These are phyloP conservation scores for Sebastes hubbsi DNA, from an alignment of 2,797 vertebrate genomes.

Conservation along the genomic window DNA sequence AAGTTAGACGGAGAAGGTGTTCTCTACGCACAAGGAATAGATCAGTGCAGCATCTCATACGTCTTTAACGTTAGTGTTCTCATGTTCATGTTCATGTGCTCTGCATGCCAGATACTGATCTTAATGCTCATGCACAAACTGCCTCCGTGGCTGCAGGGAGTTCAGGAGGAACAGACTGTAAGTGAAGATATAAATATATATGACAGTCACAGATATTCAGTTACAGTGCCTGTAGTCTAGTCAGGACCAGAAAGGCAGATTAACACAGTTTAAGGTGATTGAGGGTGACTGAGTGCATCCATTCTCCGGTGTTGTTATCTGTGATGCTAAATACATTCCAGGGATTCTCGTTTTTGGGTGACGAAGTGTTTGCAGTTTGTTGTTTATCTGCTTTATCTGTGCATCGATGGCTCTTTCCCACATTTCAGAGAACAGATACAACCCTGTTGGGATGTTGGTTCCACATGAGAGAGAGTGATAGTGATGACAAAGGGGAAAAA, in stretches of 20 bases:
- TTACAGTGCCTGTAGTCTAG: background rate
- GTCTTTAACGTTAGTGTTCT: background rate
- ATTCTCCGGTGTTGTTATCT: background rate
- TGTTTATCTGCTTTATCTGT: background rate
- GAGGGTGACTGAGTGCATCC: background rate
- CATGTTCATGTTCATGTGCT: background rate
- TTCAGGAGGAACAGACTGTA: background rate
- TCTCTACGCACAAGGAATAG: background rate
- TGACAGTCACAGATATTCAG: background rate
- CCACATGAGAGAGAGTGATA: background rate
- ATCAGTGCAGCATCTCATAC: background rate
- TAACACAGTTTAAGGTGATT: background rate
- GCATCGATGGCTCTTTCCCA: background rate
- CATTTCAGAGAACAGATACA: constrained; percentile 9
- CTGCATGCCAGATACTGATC: background rate
- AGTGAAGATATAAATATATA: background rate
- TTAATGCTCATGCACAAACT: background rate
- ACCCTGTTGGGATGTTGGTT: background rate
- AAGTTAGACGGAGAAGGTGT: background rate
- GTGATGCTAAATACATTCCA: constrained; percentile 8
- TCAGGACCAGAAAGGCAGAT: background rate
- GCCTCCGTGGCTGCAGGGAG: background rate
- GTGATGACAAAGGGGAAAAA: background rate
- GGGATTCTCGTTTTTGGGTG: background rate
- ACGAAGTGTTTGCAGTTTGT: background rate